phyloP scores from a whole-genome alignment of 2,888 invertebrate genomes.

The Drosophila acutilabella region DNA sequence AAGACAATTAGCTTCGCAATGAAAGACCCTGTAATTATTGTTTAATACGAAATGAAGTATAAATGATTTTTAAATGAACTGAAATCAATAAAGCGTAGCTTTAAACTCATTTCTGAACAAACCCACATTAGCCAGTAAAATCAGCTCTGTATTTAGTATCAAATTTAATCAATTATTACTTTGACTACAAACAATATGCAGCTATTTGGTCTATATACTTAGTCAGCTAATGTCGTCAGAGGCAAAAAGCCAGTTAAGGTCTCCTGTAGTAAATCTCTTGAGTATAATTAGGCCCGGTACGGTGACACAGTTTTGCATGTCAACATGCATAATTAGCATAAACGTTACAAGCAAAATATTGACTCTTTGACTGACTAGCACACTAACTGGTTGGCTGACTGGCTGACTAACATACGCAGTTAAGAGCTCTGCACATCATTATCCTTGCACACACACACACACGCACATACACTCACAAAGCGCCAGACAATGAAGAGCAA shows the following conservation, averaged over 20 bases:
- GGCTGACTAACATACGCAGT: slow-evolving; percentile 32
- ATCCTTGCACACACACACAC: slow-evolving; percentile 40
- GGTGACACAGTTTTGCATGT: slow-evolving; percentile 69
- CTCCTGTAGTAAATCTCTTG: slow-evolving; percentile 51
- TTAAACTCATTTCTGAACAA: background rate
- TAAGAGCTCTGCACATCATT: slow-evolving; percentile 53
- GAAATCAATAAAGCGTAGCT: too few species aligned
- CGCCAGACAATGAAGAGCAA: slow-evolving; percentile 10
- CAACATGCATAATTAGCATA: slow-evolving; percentile 79
- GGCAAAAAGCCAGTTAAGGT: slow-evolving; percentile 35
- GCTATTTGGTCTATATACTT: slow-evolving; percentile 3
- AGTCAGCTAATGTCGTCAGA: slow-evolving; percentile 1
- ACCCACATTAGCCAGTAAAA: background rate
- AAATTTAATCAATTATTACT: slow-evolving; percentile 15
- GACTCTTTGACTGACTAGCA: slow-evolving; percentile 61
- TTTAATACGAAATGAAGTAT: background rate
- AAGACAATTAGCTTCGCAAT: background rate
- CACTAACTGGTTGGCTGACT: slow-evolving; percentile 21
- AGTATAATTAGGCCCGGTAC: slow-evolving; percentile 67
- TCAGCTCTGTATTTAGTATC: background rate
- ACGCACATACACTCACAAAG: slow-evolving; percentile 17
- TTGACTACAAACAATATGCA: background rate
- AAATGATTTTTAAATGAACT: background rate
- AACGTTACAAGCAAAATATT: slow-evolving; percentile 74
- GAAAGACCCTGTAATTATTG: background rate